Conservation (phyloP, 2,888 invertebrate species). For the Eristalis tenax region DNA sequence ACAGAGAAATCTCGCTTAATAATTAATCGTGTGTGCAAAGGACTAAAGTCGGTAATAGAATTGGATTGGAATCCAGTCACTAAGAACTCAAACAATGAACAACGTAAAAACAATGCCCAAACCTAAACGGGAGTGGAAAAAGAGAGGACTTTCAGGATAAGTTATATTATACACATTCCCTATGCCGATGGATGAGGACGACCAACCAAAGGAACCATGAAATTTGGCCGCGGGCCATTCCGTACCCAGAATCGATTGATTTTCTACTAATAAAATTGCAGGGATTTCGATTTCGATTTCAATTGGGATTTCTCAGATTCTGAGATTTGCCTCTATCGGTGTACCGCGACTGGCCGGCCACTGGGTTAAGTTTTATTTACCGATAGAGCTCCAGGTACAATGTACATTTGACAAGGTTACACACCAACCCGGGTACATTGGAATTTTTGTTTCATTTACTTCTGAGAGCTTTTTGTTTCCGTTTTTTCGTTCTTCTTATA, state of each 20-base stretch:
- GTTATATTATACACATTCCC: slow-evolving; percentile 56
- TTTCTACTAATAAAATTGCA: slow-evolving; percentile 68
- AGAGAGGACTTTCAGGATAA: slow-evolving; percentile 53
- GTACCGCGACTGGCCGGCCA: slow-evolving; percentile 38
- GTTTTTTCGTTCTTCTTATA: slow-evolving; percentile 17
- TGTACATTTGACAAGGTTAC: slow-evolving; percentile 58
- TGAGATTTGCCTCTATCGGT: slow-evolving; percentile 51
- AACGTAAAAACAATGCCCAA: slow-evolving; percentile 44
- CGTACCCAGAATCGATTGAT: slow-evolving; percentile 67
- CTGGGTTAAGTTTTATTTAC: slow-evolving; percentile 64
- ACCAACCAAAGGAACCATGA: slow-evolving; percentile 36
- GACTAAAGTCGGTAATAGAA: slow-evolving; percentile 76
- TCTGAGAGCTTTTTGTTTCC: slow-evolving; percentile 36
- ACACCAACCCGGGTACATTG: slow-evolving; percentile 29
- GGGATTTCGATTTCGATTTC: slow-evolving; percentile 65
- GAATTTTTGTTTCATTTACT: slow-evolving; percentile 61
- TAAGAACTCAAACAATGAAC: slow-evolving; percentile 66
- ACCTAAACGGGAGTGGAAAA: slow-evolving; percentile 13
- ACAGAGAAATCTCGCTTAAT: slow-evolving; percentile 76
- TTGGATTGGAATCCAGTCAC: slow-evolving; percentile 73
- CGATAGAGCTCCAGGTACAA: slow-evolving; percentile 30
- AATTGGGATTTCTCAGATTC: slow-evolving; percentile 60
- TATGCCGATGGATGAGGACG: slow-evolving; percentile 39
- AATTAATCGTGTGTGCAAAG: slow-evolving; percentile 78
- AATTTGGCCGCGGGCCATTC: slow-evolving; percentile 51